These are phyloP conservation scores for Acrocephalus scirpaceus DNA, from an alignment of 2,797 vertebrate species.

Conservation along the genomic window DNA sequence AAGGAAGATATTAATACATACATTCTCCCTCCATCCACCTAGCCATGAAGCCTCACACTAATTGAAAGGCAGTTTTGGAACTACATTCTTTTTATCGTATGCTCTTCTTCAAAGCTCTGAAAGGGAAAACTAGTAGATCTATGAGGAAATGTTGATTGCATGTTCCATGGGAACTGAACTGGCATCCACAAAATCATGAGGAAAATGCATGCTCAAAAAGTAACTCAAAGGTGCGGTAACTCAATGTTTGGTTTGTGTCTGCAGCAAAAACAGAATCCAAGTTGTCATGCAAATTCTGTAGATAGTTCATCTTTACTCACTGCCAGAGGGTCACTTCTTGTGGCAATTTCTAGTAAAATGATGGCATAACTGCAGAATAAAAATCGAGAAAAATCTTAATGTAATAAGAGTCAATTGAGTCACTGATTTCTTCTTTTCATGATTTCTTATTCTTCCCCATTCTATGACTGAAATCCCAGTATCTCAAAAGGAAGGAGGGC, in stretches of 20 bases:
- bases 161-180: background rate
- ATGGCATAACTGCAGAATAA: constrained; percentile 82
- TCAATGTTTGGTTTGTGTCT: background rate
- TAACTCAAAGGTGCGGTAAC: background rate
- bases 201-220: background rate
- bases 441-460: background rate
- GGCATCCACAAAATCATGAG: background rate
- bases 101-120: background rate
- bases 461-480: background rate
- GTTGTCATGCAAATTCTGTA: background rate
- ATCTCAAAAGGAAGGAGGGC: background rate
- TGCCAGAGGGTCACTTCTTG: constrained; percentile 79
- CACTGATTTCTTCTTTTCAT: background rate
- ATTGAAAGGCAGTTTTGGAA: background rate
- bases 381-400: background rate
- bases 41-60: background rate
- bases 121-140: background rate
- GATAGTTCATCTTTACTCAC: constrained; percentile 72
- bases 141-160: background rate
- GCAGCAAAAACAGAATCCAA: background rate
- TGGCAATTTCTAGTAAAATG: constrained; percentile 87
- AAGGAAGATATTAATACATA: background rate
- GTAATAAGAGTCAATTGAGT: background rate
- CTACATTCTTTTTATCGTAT: background rate
- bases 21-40: accelerated